Evolutionary conservation across 2,797 vertebrate species (phyloP).

Genomic region (Labroides dimidiatus): DNA sequence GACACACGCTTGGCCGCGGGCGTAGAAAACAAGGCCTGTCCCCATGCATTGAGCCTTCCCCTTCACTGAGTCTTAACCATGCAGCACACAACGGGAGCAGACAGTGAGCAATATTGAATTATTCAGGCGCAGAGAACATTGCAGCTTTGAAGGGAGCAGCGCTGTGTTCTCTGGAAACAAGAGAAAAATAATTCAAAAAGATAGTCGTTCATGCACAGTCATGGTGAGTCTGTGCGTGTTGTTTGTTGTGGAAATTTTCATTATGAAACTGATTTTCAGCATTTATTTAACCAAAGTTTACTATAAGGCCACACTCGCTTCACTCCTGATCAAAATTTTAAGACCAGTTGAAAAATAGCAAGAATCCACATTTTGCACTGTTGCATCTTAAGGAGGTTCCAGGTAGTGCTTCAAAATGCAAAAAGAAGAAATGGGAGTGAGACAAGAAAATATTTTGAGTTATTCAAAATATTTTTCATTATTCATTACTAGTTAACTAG

Average conservation of each 20-base stretch:
- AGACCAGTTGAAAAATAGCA: too few relatives aligned
- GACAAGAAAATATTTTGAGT: too few relatives aligned
- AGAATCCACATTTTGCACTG: too few relatives aligned
- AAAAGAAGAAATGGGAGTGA: too few relatives aligned
- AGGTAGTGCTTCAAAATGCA: too few relatives aligned
- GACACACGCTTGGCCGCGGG: constrained; percentile 71
- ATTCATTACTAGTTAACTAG: too few relatives aligned
- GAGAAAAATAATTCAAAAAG: constrained; percentile 37
- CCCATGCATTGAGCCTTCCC: constrained; percentile 73
- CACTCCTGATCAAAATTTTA: too few relatives aligned
- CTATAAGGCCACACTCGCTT: too few relatives aligned
- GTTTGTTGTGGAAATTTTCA: constrained; percentile 18
- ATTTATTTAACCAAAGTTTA: neutral
- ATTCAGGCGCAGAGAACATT: constrained; percentile 71
- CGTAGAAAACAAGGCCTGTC: constrained; percentile 73
- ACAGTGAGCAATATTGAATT: constrained; percentile 76
- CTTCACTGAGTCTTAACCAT: constrained; percentile 74
- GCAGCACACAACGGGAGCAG: constrained; percentile 70
- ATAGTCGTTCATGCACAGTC: too few relatives aligned
- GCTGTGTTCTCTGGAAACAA: constrained; percentile 34
- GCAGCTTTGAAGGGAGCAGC: constrained; percentile 30
- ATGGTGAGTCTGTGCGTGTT: neutral
- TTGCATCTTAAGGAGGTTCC: too few relatives aligned
- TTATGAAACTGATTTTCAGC: neutral
- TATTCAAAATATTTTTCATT: too few relatives aligned